These are phyloP conservation scores for Xylota sylvarum DNA, from an alignment of 2,888 invertebrate species.

Conservation along the genomic window DNA sequence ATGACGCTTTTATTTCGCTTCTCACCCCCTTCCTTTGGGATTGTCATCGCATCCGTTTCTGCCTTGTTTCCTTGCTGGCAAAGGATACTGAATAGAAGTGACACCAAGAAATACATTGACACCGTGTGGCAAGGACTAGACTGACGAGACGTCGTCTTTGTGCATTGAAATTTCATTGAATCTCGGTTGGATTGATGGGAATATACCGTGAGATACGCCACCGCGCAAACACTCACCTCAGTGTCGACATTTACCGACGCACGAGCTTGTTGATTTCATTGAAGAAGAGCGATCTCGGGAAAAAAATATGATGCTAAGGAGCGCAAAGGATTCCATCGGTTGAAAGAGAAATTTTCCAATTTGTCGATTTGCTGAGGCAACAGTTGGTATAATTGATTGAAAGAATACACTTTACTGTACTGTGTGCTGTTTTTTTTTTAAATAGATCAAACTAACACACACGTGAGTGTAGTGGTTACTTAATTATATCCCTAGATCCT, in stretches of 20 bases:
- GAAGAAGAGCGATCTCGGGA: conserved; percentile 42
- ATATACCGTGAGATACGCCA: not conserved
- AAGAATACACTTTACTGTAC: not conserved
- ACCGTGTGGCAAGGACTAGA: conserved; percentile 39
- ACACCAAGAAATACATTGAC: conserved; percentile 69
- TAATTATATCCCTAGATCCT: no score
- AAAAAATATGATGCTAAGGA: conserved; percentile 37
- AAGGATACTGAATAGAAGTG: conserved; percentile 61
- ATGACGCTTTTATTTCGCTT: conserved; percentile 75
- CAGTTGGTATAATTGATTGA: not conserved
- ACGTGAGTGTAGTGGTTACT: no score
- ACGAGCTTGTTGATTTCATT: conserved; percentile 54
- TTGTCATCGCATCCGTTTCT: conserved; percentile 27
- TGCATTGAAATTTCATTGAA: conserved; percentile 54
- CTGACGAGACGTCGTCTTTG: conserved; percentile 41
- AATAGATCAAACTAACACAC: no score
- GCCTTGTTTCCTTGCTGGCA: conserved; percentile 22
- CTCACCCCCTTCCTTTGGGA: conserved; percentile 39
- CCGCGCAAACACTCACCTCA: conserved; percentile 41
- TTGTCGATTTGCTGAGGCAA: conserved; percentile 30
- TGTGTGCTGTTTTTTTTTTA: no score
- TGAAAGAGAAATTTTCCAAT: conserved; percentile 43
- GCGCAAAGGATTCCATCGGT: conserved; percentile 39
- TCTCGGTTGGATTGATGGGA: conserved; percentile 56
- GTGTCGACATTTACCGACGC: conserved; percentile 43